Evolutionary conservation across 1,140 invertebrate genomes (phyloP).

Genomic region (Aphaenogaster floridana): DNA sequence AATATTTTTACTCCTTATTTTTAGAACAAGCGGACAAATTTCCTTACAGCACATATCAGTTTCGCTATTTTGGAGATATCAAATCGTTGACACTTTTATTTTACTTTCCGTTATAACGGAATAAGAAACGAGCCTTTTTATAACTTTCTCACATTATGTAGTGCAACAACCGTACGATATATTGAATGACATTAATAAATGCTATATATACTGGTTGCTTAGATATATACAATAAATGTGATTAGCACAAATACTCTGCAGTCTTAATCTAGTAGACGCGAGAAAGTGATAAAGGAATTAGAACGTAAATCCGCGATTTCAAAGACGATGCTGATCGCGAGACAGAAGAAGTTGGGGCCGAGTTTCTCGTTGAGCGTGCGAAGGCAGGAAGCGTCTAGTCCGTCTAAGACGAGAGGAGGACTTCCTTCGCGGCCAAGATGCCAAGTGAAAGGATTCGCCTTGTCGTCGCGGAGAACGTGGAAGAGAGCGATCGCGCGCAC

Average conservation of each 20-base stretch:
- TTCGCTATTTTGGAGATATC: not conserved
- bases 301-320: conserved; percentile 17
- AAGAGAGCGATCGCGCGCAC: conserved; percentile 30
- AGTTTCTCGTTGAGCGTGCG: conserved; percentile 29
- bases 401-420: not conserved
- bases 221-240: not conserved
- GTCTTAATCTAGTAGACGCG: not conserved
- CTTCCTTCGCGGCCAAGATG: conserved; percentile 62
- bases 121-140: not conserved
- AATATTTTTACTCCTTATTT: conserved; percentile 33
- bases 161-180: not conserved
- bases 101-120: not conserved
- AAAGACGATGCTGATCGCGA: not conserved
- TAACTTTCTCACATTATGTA: not conserved
- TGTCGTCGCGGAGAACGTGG: conserved; percentile 13
- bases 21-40: not conserved
- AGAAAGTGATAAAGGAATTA: conserved; percentile 21
- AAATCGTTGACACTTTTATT: not conserved
- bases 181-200: not conserved
- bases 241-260: not conserved
- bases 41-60: not conserved
- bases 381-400: conserved; percentile 62
- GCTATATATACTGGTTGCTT: not conserved
- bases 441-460: conserved; percentile 71
- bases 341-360: not conserved